phyloP scores from a whole-genome alignment of 2,113 vertebrate genomes.

The Crotalus tigris region DNA sequence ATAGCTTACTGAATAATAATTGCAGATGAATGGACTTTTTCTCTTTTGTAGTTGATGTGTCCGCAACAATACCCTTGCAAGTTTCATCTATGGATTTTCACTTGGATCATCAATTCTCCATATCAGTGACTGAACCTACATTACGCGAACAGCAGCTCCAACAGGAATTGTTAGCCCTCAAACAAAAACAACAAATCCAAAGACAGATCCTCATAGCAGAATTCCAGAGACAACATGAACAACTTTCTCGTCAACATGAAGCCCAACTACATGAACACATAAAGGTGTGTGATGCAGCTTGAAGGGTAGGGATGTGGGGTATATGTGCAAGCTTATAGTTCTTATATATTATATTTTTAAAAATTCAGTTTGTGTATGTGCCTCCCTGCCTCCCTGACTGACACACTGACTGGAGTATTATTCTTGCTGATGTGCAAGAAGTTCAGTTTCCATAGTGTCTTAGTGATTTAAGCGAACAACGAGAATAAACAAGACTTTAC shows the following conservation, averaged over 20 bases:
- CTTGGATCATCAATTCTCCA: constrained; percentile 87
- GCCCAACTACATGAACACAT: constrained; percentile 94
- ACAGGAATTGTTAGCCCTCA: constrained; percentile 92
- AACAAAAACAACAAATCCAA: constrained; percentile 98
- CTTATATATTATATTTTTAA: neutral
- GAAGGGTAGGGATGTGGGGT: neutral
- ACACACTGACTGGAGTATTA: neutral
- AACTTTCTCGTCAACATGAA: constrained; percentile 94
- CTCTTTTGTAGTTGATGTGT: constrained; percentile 83
- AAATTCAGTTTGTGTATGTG: neutral
- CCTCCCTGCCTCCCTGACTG: neutral
- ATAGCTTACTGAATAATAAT: neutral
- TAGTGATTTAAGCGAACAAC: neutral
- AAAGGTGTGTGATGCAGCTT: constrained; percentile 73
- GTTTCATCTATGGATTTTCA: constrained; percentile 94
- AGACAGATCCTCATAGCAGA: constrained; percentile 93
- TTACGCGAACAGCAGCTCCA: constrained; percentile 92
- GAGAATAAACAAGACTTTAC: neutral
- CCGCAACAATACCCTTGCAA: constrained; percentile 85
- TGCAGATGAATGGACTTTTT: neutral
- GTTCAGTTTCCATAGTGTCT: neutral
- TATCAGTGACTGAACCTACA: constrained; percentile 73
- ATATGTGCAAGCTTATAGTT: neutral
- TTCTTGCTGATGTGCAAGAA: neutral
- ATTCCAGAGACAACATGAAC: constrained; percentile 96